Evolutionary conservation across 2,797 vertebrate species (phyloP).

Genomic region (Picus viridis): DNA sequence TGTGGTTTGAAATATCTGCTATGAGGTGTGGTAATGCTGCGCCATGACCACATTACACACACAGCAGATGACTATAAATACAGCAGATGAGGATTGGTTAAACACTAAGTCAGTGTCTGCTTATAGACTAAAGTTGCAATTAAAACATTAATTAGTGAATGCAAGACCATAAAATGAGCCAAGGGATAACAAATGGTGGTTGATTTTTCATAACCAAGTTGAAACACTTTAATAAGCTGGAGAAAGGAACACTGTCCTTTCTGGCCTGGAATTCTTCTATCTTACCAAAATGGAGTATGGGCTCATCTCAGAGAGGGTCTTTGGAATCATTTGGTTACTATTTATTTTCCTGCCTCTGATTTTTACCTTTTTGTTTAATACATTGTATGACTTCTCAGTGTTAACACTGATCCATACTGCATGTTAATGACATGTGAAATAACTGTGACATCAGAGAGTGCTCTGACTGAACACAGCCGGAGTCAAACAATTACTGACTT

Average conservation of each 20-base stretch:
- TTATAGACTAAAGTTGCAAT: background rate
- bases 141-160: background rate
- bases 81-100: background rate
- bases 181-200: background rate
- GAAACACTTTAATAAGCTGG: background rate
- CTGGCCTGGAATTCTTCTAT: background rate
- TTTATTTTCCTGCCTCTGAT: background rate
- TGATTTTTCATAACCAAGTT: background rate
- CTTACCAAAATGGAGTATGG: background rate
- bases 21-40: background rate
- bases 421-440: background rate
- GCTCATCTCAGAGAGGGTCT: background rate
- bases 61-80: background rate
- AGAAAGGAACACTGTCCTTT: background rate
- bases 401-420: background rate
- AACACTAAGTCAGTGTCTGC: background rate
- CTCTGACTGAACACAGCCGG: background rate
- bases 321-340: background rate
- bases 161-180: background rate
- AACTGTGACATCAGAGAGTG: background rate
- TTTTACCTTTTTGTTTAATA: background rate
- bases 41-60: fast-evolving
- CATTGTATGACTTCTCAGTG: background rate
- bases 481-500: background rate
- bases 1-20: background rate